A percentile compares a stretch with the other conserved stretches of the same genome.
These are phyloP conservation scores for Petrocephalus microphthalmus DNA, from an alignment of 2,113 vertebrate species.

Conservation along the genomic window DNA sequence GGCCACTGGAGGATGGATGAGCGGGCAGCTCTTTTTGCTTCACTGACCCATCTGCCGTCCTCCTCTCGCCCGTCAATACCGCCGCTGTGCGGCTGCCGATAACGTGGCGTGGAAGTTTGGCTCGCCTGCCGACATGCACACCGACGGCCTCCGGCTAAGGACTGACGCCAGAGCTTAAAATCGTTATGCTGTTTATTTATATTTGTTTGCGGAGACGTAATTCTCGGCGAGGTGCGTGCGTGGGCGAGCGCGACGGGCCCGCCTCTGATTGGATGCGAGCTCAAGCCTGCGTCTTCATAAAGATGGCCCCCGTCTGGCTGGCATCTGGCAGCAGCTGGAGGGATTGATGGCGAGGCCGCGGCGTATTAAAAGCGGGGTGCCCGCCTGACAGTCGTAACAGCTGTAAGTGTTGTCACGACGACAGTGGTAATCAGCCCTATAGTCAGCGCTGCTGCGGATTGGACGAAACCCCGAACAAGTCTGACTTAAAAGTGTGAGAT, in stretches of 20 bases:
- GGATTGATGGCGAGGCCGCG: slow-evolving; percentile 43
- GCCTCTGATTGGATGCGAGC: slow-evolving; percentile 11
- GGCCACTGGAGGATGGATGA: neutral
- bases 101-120: neutral
- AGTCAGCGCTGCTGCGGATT: neutral
- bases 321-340: slow-evolving; percentile 17
- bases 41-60: neutral
- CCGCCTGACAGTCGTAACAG: slow-evolving; percentile 43
- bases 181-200: neutral
- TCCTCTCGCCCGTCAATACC: neutral
- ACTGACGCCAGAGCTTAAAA: neutral
- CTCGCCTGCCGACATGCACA: neutral
- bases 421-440: neutral
- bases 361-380: slow-evolving; percentile 43
- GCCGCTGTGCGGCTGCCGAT: neutral
- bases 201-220: neutral
- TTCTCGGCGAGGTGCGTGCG: slow-evolving; percentile 9
- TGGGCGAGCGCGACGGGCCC: neutral
- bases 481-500: neutral
- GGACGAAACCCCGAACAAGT: neutral
- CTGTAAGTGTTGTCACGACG: neutral
- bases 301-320: slow-evolving; percentile 13
- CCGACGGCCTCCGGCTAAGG: neutral
- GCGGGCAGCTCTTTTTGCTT: neutral
- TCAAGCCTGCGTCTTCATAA: neutral